Evolutionary conservation across 1,140 invertebrate genomes (phyloP).

Genomic region (Drosophila willistoni): DNA sequence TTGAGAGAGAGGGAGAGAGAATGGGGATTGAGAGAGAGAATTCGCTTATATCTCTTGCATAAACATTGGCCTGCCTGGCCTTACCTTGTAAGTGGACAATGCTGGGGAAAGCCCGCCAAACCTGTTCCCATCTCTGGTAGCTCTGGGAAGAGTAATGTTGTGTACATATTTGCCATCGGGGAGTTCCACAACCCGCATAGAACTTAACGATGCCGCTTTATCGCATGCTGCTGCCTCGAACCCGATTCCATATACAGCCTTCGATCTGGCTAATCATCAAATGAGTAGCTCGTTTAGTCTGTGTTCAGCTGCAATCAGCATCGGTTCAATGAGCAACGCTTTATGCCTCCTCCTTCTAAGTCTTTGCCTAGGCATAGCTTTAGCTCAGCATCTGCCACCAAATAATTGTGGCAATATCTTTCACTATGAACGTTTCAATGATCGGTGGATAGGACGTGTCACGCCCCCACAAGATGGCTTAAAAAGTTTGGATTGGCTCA

Average conservation of each 20-base stretch:
- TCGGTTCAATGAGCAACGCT: constrained; percentile 50
- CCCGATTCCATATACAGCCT: neutral
- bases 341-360: constrained; percentile 27
- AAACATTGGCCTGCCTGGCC: constrained; percentile 1
- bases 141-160: neutral
- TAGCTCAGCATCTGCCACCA: constrained; percentile 34
- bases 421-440: constrained; percentile 20
- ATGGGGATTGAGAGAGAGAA: neutral
- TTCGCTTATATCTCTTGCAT: constrained; percentile 7
- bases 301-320: constrained; percentile 32
- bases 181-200: constrained; percentile 24
- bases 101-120: constrained; percentile 57
- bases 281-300: constrained; percentile 40
- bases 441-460: constrained; percentile 42
- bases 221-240: constrained; percentile 3
- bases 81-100: neutral
- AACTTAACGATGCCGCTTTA: neutral
- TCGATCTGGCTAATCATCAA: constrained; percentile 8
- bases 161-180: constrained; percentile 10
- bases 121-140: constrained; percentile 13
- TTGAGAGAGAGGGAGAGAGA: neutral
- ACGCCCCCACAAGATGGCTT: constrained; percentile 45
- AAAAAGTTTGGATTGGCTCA: constrained; percentile 39
- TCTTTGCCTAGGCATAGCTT: constrained; percentile 30
- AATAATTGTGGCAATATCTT: constrained; percentile 45